Conservation (phyloP, 2,888 invertebrate genomes). For the Prenolepis imparis region DNA sequence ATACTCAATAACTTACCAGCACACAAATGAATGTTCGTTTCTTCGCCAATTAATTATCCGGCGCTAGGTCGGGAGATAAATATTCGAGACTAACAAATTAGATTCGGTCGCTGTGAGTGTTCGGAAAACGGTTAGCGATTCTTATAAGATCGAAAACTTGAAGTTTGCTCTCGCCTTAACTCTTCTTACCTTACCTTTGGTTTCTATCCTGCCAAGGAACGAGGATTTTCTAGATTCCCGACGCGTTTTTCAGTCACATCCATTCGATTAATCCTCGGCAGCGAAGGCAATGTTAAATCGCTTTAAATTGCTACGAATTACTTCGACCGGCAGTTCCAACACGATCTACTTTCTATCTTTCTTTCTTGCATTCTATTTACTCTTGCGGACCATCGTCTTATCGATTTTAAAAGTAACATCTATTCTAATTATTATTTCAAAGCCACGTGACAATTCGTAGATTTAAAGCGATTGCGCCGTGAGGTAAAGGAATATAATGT, state of each 20-base stretch:
- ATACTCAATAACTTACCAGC: neutral
- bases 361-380: slow-evolving; percentile 21
- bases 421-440: slow-evolving; percentile 70
- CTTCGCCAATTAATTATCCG: slow-evolving; percentile 45
- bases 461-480: slow-evolving; percentile 38
- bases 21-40: slow-evolving; percentile 8
- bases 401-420: slow-evolving; percentile 65
- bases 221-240: slow-evolving; percentile 55
- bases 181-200: slow-evolving; percentile 4
- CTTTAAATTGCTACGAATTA: slow-evolving; percentile 73
- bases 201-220: slow-evolving; percentile 26
- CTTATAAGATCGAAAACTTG: slow-evolving; percentile 41
- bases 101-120: slow-evolving; percentile 17
- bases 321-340: slow-evolving; percentile 42
- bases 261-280: slow-evolving; percentile 68
- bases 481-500: slow-evolving; percentile 46
- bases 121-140: slow-evolving; percentile 28
- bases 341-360: slow-evolving; percentile 21
- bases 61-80: slow-evolving; percentile 14
- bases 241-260: slow-evolving; percentile 67
- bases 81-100: slow-evolving; percentile 46
- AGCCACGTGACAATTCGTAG: slow-evolving; percentile 28
- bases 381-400: slow-evolving; percentile 45
- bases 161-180: neutral
- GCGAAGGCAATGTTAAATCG: slow-evolving; percentile 64